Evolutionary conservation across 2,888 invertebrate species (phyloP).

Genomic region (Dioctria rufipes): DNA sequence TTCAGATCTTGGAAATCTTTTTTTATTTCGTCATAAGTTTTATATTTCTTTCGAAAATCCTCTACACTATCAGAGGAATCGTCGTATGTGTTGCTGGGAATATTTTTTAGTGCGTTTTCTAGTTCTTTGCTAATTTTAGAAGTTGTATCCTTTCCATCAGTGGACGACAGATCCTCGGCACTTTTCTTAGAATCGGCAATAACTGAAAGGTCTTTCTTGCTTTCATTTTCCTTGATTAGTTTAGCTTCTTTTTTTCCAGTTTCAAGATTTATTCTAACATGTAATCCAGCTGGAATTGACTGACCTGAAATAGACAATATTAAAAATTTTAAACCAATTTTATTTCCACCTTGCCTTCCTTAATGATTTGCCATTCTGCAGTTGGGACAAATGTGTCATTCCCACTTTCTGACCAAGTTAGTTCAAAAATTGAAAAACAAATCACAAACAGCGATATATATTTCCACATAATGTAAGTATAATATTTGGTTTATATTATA

Average conservation of each 20-base stretch:
- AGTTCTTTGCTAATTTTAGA: slow-evolving; percentile 65
- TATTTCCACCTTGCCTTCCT: slow-evolving; percentile 72
- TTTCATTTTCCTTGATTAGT: slow-evolving; percentile 75
- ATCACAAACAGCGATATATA: not conserved
- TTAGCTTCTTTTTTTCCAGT: slow-evolving; percentile 84
- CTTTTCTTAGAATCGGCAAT: slow-evolving; percentile 53
- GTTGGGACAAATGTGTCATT: slow-evolving; percentile 75
- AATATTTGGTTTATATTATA: not conserved
- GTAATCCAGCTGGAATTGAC: slow-evolving; percentile 81
- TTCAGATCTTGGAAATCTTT: slow-evolving; percentile 77
- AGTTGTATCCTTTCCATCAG: slow-evolving; percentile 58
- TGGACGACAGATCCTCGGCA: slow-evolving; percentile 56
- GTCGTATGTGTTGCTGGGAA: slow-evolving; percentile 68
- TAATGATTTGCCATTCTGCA: slow-evolving; percentile 77
- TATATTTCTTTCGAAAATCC: slow-evolving; percentile 72
- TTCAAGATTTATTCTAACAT: slow-evolving; percentile 82
- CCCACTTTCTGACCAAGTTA: slow-evolving; percentile 53
- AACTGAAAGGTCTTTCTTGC: slow-evolving; percentile 63
- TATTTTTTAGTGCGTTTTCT: slow-evolving; percentile 70
- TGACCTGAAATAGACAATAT: slow-evolving; percentile 73
- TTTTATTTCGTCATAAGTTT: slow-evolving; percentile 78
- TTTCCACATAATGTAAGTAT: not conserved
- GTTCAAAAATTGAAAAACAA: not conserved
- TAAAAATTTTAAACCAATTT: slow-evolving; percentile 34
- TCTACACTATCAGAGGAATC: slow-evolving; percentile 65